Evolutionary conservation across 2,888 invertebrate species (phyloP).

Genomic region (Dynastes hyllus): DNA sequence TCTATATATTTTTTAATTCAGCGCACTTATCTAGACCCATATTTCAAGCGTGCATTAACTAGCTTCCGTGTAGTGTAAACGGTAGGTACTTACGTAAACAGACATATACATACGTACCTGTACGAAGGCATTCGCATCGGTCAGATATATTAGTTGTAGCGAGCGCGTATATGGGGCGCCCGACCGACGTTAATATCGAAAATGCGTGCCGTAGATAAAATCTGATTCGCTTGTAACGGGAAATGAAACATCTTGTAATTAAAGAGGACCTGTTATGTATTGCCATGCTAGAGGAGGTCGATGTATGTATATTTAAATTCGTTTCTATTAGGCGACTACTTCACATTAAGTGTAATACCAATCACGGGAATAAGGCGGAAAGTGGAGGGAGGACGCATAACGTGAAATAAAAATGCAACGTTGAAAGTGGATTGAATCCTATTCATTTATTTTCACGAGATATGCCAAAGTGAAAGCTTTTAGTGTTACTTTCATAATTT

Average conservation of each 20-base stretch:
- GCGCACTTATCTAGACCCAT: slow-evolving; percentile 21
- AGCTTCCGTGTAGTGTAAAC: slow-evolving; percentile 4
- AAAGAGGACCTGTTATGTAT: slow-evolving; percentile 15
- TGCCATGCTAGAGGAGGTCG: background rate
- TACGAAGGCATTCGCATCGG: slow-evolving; percentile 2
- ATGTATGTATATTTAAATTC: slow-evolving; percentile 4
- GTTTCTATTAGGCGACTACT: slow-evolving; percentile 10
- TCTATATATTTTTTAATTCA: slow-evolving; percentile 21
- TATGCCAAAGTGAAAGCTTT: too few species aligned
- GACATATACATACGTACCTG: background rate
- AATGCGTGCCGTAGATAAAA: slow-evolving; percentile 35
- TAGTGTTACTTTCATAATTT: too few species aligned
- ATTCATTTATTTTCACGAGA: too few species aligned
- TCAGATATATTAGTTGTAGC: slow-evolving; percentile 19
- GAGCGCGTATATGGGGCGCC: background rate
- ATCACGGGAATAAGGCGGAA: too few species aligned
- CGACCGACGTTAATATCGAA: slow-evolving; percentile 41
- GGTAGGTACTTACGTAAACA: background rate
- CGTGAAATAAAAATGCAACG: too few species aligned
- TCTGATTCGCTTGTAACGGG: slow-evolving; percentile 38
- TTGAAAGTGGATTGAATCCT: too few species aligned
- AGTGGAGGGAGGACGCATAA: too few species aligned
- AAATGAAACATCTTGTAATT: slow-evolving; percentile 48
- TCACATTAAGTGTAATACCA: background rate
- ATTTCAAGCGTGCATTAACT: slow-evolving; percentile 17